These are phyloP conservation scores for Caenorhabditis sp. DNA, from an alignment of 2,888 invertebrate species.

Conservation along the genomic window DNA sequence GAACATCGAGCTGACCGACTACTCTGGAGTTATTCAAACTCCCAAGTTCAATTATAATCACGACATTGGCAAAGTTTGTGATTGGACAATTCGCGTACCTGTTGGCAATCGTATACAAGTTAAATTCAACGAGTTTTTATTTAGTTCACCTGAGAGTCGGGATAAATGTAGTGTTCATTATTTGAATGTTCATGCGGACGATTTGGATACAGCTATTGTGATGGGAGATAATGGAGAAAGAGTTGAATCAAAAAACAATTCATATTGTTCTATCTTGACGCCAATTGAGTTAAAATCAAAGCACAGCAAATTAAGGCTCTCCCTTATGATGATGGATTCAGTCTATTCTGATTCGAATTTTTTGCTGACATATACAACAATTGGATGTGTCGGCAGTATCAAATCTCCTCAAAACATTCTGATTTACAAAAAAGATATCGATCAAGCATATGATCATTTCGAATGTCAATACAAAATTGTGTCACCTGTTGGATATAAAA, in stretches of 20 bases:
- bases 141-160: too few relatives aligned
- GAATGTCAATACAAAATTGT: neutral
- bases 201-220: too few relatives aligned
- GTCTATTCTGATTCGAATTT: neutral
- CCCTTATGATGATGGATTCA: neutral
- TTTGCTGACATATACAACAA: neutral
- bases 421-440: neutral
- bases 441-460: neutral
- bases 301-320: neutral
- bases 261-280: too few relatives aligned
- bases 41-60: too few relatives aligned
- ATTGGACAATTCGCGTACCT: neutral
- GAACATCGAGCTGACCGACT: neutral
- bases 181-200: too few relatives aligned
- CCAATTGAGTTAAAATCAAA: neutral
- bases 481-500: neutral
- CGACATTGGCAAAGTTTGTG: too few relatives aligned
- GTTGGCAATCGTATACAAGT: neutral
- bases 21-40: neutral
- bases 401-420: neutral
- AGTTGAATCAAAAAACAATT: too few relatives aligned
- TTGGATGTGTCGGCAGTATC: neutral
- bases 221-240: too few relatives aligned
- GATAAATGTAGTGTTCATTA: too few relatives aligned
- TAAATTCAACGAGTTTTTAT: neutral